A percentile compares a stretch with the other conserved stretches of the same genome.
phyloP scores from a whole-genome alignment of 2,797 vertebrate species.

The Menidia menidia region DNA sequence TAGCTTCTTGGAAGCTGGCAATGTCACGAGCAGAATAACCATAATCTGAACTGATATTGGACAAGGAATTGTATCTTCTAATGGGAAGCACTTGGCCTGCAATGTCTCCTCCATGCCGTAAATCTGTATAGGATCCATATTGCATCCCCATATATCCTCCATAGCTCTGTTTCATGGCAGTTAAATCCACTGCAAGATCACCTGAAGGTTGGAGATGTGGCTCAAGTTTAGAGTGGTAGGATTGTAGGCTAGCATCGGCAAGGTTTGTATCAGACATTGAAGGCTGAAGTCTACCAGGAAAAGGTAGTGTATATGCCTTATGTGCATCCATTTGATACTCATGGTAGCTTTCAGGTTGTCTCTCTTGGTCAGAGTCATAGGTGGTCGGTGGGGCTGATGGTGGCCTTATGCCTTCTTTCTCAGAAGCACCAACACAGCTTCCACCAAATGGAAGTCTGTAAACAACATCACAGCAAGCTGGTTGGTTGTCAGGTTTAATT shows the following conservation, averaged over 20 bases:
- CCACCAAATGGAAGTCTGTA: conserved; percentile 95
- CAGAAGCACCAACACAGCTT: conserved; percentile 88
- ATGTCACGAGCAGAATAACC: conserved; percentile 91
- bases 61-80: conserved; percentile 93
- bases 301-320: conserved; percentile 87
- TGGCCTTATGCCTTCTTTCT: conserved; percentile 83
- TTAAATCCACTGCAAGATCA: conserved; percentile 89
- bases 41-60: conserved; percentile 95
- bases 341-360: conserved; percentile 80
- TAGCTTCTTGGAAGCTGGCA: conserved; percentile 93
- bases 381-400: conserved; percentile 82
- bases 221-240: conserved; percentile 88
- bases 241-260: conserved; percentile 88
- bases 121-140: conserved; percentile 96
- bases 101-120: conserved; percentile 90
- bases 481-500: conserved; percentile 91
- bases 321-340: conserved; percentile 87
- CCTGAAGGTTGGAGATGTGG: conserved; percentile 84
- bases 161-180: conserved; percentile 91
- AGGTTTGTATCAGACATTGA: conserved; percentile 98
- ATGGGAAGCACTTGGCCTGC: conserved; percentile 89
- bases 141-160: conserved; percentile 92
- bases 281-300: conserved; percentile 90
- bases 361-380: conserved; percentile 84
- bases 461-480: conserved; percentile 95